Base-by-base conservation (phyloP, 2,113 vertebrate species). In the Crocuta crocuta region DNA sequence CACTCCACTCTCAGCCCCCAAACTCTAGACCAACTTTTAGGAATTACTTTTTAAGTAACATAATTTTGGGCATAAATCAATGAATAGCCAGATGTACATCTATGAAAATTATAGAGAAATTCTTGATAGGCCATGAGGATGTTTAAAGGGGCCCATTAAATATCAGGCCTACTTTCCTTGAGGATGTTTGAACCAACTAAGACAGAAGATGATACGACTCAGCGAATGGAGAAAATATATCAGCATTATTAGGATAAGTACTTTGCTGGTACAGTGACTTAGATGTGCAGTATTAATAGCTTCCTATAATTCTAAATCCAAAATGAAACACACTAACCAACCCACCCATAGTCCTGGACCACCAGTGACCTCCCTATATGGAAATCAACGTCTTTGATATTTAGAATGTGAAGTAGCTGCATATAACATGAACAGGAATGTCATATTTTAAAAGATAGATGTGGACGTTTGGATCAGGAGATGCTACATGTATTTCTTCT, bases 241-340 rank as follows among this genome's bases (percentile, higher is more conserved):
- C 43, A 53, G 17, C 9, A 55, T 93, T 83, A 31, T 70, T 88
- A 17, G 45, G 53, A 71, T 73, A 55, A 83, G 58, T 79, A 63
- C 10, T 65, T 79, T 63, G 35, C 17, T 50, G 26, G 26, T 43
- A 0, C 8, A 3, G 16, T 89, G 65, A 58, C 6, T 61, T n/a
- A 31, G 19, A 39, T 43, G 0, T 53, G 17, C 11, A n/a, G 31
- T 71, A 33, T 78, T 39, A 61, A 89, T n/a, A 10, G 4, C 6
- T 87, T 95, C 50, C 23, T 50, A 43, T 50, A 43, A 78, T 78
- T 92, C 63, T 39, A 79, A 97, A 16, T 19, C n/a, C 74, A 93
- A 33, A 87, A 23, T 83, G n/a, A 79, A 81, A 74, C 43, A 19
- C 19, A 53, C 2, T 53, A 82, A n/a, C 58, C 28, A 31, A 88